Evolutionary conservation across 2,888 invertebrate species (phyloP).

Genomic region (Andrena bicolor): DNA sequence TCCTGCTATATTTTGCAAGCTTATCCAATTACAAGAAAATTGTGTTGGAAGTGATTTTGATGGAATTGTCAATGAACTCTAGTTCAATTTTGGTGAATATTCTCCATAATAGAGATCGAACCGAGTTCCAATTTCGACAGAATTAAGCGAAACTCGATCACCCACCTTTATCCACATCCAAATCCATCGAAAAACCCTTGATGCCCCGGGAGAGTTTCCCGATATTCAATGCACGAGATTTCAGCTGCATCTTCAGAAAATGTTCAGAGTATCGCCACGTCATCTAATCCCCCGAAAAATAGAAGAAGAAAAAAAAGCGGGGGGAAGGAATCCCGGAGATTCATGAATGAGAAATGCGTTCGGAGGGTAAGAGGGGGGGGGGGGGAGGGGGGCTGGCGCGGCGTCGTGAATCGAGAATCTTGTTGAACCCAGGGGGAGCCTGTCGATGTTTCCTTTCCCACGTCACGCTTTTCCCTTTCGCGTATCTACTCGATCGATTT

Average conservation of each 20-base stretch:
- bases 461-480: conserved; percentile 60
- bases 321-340: neutral
- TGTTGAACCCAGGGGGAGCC: conserved; percentile 15
- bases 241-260: neutral
- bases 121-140: too few relatives aligned
- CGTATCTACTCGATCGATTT: conserved; percentile 62
- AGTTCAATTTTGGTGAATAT: too few relatives aligned
- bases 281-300: neutral
- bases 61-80: too few relatives aligned
- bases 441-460: conserved; percentile 55
- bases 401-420: conserved; percentile 13
- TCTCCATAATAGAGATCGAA: too few relatives aligned
- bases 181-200: neutral
- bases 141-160: too few relatives aligned
- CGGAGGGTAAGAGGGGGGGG: too few relatives aligned
- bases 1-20: too few relatives aligned
- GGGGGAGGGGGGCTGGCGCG: neutral
- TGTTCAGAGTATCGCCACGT: neutral
- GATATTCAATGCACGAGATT: neutral
- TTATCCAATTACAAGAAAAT: too few relatives aligned
- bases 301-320: neutral
- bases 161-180: neutral
- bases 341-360: conserved; percentile 21
- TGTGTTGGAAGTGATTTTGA: too few relatives aligned
- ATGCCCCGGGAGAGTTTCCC: too few relatives aligned